Conservation (phyloP, 2,888 invertebrate genomes). For the Melanotus villosus region DNA sequence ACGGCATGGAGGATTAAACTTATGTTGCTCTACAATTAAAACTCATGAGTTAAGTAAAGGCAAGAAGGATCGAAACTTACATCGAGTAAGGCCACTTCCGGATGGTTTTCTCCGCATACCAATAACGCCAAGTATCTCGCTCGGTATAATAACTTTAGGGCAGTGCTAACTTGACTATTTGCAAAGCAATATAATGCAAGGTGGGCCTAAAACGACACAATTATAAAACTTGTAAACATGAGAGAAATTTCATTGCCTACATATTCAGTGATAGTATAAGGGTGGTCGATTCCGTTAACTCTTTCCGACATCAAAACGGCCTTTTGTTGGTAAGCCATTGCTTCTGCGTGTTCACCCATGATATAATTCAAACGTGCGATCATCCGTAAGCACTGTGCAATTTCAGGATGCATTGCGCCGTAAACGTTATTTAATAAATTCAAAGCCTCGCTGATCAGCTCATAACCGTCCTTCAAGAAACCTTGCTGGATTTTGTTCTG, state of each 20-base stretch:
- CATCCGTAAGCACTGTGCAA: conserved; percentile 95
- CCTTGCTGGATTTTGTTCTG: conserved; percentile 97
- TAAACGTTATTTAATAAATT: conserved; percentile 97
- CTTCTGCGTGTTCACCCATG: conserved; percentile 95
- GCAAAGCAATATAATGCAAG: conserved; percentile 98
- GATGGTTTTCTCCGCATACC: conserved; percentile 97
- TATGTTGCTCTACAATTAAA: conserved; percentile 89
- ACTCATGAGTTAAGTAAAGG: neutral
- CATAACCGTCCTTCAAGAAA: conserved; percentile 89
- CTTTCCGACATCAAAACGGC: conserved; percentile 99
- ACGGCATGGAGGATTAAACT: conserved; percentile 97
- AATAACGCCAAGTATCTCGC: conserved; percentile 95
- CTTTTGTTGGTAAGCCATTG: conserved; percentile 97
- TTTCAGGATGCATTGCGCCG: conserved; percentile 99
- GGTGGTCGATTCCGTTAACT: conserved; percentile 98
- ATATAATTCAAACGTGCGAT: conserved; percentile 97
- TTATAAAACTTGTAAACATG: neutral
- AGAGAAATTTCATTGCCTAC: conserved; percentile 73
- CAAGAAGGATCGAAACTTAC: conserved; percentile 74
- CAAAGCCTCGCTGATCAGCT: conserved; percentile 94
- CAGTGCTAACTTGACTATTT: conserved; percentile 96
- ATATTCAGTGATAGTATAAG: conserved; percentile 98
- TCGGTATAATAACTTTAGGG: conserved; percentile 93
- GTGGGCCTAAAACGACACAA: conserved; percentile 84
- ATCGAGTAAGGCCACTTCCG: conserved; percentile 97